Evolutionary conservation across 2,797 vertebrate genomes (phyloP).

Genomic region (Dryobates pubescens): DNA sequence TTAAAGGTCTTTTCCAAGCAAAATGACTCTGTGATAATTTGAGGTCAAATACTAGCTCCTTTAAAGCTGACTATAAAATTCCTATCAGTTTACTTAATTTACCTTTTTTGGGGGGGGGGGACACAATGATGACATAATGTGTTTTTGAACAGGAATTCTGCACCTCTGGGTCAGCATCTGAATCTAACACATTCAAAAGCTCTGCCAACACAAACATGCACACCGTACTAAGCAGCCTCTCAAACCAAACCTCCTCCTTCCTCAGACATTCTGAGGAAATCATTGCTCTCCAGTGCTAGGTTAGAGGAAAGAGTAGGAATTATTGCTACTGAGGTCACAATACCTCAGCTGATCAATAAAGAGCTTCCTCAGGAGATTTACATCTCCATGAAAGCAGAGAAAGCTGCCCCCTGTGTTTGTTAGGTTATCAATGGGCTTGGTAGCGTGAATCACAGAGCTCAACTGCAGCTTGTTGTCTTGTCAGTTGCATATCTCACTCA

Average conservation of each 20-base stretch:
- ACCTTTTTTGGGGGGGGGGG: not conserved
- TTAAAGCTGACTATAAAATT: not conserved
- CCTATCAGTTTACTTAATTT: not conserved
- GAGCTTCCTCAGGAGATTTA: not conserved
- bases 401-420: not conserved
- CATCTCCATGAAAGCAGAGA: not conserved
- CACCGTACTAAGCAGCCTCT: not conserved
- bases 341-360: not conserved
- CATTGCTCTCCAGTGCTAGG: not conserved
- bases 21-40: not conserved
- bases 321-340: not conserved
- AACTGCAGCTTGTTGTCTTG: not conserved
- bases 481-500: constrained; percentile 36
- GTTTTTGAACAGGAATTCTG: not conserved
- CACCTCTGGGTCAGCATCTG: not conserved
- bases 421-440: not conserved
- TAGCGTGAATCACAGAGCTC: not conserved
- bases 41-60: not conserved
- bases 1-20: too few relatives aligned
- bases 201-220: not conserved
- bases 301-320: not conserved
- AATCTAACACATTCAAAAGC: not conserved
- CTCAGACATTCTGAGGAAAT: not conserved
- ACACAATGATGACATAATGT: fast-evolving
- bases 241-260: not conserved